Percentiles rank a stretch among this genome's conserved stretches.
These are phyloP conservation scores for Thecophora atra DNA, from an alignment of 2,888 invertebrate species.

Conservation along the genomic window DNA sequence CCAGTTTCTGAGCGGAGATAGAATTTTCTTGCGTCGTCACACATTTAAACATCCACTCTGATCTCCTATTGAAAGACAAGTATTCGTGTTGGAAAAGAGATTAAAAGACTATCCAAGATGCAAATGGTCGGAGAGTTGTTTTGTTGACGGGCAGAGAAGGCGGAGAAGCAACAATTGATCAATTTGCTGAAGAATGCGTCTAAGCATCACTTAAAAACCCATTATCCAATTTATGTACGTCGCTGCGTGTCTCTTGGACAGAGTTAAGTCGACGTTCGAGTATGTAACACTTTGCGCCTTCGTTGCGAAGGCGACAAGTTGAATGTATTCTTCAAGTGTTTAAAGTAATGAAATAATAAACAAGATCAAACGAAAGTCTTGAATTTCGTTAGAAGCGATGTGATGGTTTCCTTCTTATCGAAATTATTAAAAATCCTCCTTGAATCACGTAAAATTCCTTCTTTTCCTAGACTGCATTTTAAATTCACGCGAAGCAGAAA, in stretches of 20 bases:
- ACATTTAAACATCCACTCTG: background rate
- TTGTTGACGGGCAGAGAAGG: slow-evolving; percentile 15
- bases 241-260: slow-evolving; percentile 17
- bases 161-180: slow-evolving; percentile 51
- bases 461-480: too few relatives aligned
- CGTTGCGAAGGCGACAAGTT: slow-evolving; percentile 23
- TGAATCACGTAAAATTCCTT: too few relatives aligned
- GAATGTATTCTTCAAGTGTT: slow-evolving; percentile 11
- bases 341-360: background rate
- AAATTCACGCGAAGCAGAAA: too few relatives aligned
- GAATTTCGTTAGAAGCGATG: background rate
- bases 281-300: background rate
- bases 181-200: slow-evolving; percentile 59
- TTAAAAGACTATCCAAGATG: too few relatives aligned
- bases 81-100: too few relatives aligned
- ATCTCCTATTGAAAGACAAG: slow-evolving; percentile 22
- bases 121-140: slow-evolving; percentile 1
- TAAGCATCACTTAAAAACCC: slow-evolving; percentile 60
- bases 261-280: background rate
- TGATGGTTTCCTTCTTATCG: too few relatives aligned
- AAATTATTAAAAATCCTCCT: too few relatives aligned
- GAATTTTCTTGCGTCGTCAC: background rate
- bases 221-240: slow-evolving; percentile 55
- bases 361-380: background rate
- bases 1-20: slow-evolving; percentile 23